These are phyloP conservation scores for Vollenhovia emeryi DNA, from an alignment of 1,140 invertebrate genomes.

Conservation along the genomic window DNA sequence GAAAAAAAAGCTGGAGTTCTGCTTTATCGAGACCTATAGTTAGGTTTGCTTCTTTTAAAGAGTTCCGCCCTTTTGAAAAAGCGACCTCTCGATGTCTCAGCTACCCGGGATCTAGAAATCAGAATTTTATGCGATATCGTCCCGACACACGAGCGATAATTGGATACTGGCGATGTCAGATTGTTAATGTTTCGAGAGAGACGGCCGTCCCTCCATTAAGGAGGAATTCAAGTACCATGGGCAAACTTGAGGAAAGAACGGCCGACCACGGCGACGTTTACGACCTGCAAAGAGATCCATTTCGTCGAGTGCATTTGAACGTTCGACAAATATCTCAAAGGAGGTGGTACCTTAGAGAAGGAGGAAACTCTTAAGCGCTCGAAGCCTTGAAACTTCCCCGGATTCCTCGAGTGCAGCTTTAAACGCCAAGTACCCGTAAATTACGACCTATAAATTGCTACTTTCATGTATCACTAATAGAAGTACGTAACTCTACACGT, in stretches of 20 bases:
- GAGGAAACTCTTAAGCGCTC: constrained; percentile 66
- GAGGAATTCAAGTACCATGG: constrained; percentile 62
- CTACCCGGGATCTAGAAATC: not conserved
- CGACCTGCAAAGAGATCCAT: constrained; percentile 74
- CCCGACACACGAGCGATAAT: not conserved
- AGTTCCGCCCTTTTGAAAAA: not conserved
- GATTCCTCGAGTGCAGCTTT: constrained; percentile 43
- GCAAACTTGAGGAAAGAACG: constrained; percentile 65
- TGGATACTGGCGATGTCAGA: constrained; percentile 17
- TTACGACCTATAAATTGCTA: constrained; percentile 59
- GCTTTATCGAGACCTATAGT: not conserved
- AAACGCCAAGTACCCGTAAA: constrained; percentile 54
- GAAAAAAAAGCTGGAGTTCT: not conserved
- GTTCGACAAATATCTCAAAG: constrained; percentile 72
- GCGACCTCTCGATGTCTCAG: not conserved
- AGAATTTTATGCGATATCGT: not conserved
- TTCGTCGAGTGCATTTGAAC: constrained; percentile 72
- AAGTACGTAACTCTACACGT: not conserved
- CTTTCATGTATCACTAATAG: constrained; percentile 11
- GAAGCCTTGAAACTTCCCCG: constrained; percentile 62
- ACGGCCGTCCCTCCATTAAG: constrained; percentile 58
- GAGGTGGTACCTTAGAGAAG: constrained; percentile 61
- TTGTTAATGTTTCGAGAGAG: constrained; percentile 52
- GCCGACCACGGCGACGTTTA: constrained; percentile 61
- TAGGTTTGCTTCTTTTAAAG: not conserved